A percentile compares a stretch with the other conserved stretches of the same genome.
phyloP scores from a whole-genome alignment of 2,888 invertebrate species.

The Agrenia bidenticulata region DNA sequence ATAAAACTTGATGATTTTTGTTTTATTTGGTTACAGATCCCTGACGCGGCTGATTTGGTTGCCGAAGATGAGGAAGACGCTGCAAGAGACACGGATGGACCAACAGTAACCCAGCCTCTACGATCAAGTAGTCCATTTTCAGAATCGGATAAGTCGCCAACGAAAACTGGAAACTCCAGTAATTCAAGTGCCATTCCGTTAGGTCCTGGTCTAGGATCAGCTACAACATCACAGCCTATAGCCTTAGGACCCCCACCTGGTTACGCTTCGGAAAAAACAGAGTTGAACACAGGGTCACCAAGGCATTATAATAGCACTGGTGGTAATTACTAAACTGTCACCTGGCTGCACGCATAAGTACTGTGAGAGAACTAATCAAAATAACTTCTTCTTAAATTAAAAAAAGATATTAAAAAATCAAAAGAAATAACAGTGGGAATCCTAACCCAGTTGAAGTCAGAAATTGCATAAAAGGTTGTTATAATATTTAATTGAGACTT shows the following conservation, averaged over 20 bases:
- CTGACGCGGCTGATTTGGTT: conserved; percentile 37
- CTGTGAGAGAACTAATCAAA: too few species aligned
- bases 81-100: conserved; percentile 9
- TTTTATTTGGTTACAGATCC: conserved; percentile 24
- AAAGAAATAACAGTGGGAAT: too few species aligned
- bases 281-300: conserved; percentile 31
- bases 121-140: not conserved
- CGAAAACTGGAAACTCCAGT: conserved; percentile 24
- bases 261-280: conserved; percentile 23
- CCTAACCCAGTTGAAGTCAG: too few species aligned
- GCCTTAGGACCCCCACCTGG: conserved; percentile 33
- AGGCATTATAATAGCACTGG: conserved; percentile 31
- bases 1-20: not conserved
- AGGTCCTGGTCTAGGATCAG: conserved; percentile 27
- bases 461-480: too few species aligned
- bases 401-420: too few species aligned
- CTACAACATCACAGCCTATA: conserved; percentile 26
- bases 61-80: conserved; percentile 28
- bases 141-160: conserved; percentile 14
- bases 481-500: too few species aligned
- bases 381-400: too few species aligned
- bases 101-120: conserved; percentile 26
- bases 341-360: too few species aligned
- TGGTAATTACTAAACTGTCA: conserved; percentile 28
- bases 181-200: conserved; percentile 25